Evolutionary conservation across 2,888 invertebrate genomes (phyloP).

Genomic region (Tenthredo notha): DNA sequence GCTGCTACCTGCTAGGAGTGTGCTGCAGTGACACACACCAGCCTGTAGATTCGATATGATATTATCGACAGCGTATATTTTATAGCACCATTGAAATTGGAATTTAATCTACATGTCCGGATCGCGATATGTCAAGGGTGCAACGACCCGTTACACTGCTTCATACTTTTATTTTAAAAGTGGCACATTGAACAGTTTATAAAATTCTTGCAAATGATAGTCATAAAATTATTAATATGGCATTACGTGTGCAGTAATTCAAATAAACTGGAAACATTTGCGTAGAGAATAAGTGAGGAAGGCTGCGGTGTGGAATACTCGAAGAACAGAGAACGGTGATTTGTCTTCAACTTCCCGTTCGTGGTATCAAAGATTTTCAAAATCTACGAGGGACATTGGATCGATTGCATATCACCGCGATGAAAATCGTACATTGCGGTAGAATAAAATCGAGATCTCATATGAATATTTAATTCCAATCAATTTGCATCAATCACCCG

Average conservation of each 20-base stretch:
- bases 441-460: not conserved
- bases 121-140: not conserved
- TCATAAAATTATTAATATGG: not conserved
- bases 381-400: not conserved
- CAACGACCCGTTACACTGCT: not conserved
- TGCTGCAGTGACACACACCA: conserved; percentile 12
- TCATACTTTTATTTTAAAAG: not conserved
- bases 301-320: no score
- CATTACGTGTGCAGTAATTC: not conserved
- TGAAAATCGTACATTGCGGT: not conserved
- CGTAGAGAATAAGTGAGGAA: not conserved
- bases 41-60: conserved; percentile 10
- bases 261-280: not conserved
- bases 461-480: conserved; percentile 58
- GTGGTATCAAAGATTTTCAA: not conserved
- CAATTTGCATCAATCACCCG: conserved; percentile 59
- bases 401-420: not conserved
- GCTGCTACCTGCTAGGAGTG: not conserved
- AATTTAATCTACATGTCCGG: conserved; percentile 25
- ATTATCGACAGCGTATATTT: conserved; percentile 4
- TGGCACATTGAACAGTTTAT: not conserved
- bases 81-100: not conserved
- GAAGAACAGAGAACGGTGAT: not conserved
- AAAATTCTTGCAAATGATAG: not conserved
- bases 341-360: not conserved